Evolutionary conservation across 2,797 vertebrate genomes (phyloP).

Genomic region (Xenentodon cancila): DNA sequence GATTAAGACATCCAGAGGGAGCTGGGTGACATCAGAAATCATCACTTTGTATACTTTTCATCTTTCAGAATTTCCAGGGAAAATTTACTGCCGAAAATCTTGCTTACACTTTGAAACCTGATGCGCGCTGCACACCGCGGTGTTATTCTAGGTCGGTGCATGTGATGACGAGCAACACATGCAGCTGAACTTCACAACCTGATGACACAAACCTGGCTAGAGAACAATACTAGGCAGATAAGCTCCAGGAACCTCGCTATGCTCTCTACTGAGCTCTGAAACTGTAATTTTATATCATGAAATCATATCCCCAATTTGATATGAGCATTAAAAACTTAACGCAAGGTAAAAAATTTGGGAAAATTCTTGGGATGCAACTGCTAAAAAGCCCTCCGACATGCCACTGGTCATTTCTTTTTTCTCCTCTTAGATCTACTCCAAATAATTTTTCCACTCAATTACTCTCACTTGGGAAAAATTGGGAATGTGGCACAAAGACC

Average conservation of each 20-base stretch:
- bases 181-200: slow-evolving; percentile 33
- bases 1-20: slow-evolving; percentile 7
- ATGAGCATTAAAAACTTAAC: not conserved
- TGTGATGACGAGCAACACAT: slow-evolving; percentile 6
- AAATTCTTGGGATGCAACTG: slow-evolving; percentile 46
- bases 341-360: not conserved
- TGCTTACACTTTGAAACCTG: slow-evolving; percentile 17
- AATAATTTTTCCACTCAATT: slow-evolving; percentile 38
- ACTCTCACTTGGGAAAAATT: slow-evolving; percentile 24
- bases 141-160: not conserved
- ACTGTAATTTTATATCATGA: slow-evolving; percentile 54
- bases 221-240: slow-evolving; percentile 17
- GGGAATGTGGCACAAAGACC: slow-evolving; percentile 20
- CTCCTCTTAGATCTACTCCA: not conserved
- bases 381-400: slow-evolving; percentile 20
- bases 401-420: not conserved
- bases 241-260: slow-evolving; percentile 15
- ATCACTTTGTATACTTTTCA: not conserved
- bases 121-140: slow-evolving; percentile 11
- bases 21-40: slow-evolving; percentile 9
- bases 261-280: slow-evolving; percentile 28
- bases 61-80: slow-evolving; percentile 18
- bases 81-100: slow-evolving; percentile 10
- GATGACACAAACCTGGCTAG: slow-evolving; percentile 50
- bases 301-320: slow-evolving; percentile 29